phyloP scores from a whole-genome alignment of 2,797 vertebrate species.

The Gallinago nigripennis region DNA sequence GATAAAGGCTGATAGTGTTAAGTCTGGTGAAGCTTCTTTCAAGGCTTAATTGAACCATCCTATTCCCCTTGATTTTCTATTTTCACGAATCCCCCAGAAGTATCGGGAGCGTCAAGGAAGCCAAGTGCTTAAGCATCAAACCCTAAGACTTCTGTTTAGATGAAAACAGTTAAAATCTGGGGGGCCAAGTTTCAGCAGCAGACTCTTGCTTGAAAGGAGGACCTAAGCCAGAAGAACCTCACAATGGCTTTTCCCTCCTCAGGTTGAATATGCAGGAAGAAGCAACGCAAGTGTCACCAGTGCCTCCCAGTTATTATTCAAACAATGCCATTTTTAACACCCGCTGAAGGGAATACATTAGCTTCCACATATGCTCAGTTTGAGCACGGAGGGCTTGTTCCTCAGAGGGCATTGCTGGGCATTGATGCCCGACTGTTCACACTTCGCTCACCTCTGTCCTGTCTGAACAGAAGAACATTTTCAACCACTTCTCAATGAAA shows the following conservation, averaged over 20 bases:
- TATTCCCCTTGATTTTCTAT: neutral
- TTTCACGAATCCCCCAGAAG: neutral
- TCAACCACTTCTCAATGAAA: neutral
- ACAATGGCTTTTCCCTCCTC: neutral
- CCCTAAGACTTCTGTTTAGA: neutral
- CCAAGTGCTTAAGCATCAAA: neutral
- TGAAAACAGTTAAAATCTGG: neutral
- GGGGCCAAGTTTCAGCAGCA: neutral
- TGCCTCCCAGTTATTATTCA: neutral
- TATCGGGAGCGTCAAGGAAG: neutral
- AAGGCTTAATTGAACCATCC: neutral
- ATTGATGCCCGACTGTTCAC: fast-evolving
- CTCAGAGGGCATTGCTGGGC: fast-evolving
- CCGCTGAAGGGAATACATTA: neutral
- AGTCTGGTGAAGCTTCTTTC: neutral
- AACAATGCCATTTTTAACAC: neutral
- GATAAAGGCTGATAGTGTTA: neutral
- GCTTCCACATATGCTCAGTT: neutral
- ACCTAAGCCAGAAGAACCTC: neutral
- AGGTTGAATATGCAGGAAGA: neutral
- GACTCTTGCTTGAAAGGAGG: neutral
- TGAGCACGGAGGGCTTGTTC: fast-evolving
- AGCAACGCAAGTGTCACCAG: neutral
- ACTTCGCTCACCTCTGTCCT: neutral
- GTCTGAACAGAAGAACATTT: neutral